A percentile compares a stretch with the other conserved stretches of the same genome.
phyloP scores from a whole-genome alignment of 2,113 vertebrate genomes.

The Amblyornis subalaris region DNA sequence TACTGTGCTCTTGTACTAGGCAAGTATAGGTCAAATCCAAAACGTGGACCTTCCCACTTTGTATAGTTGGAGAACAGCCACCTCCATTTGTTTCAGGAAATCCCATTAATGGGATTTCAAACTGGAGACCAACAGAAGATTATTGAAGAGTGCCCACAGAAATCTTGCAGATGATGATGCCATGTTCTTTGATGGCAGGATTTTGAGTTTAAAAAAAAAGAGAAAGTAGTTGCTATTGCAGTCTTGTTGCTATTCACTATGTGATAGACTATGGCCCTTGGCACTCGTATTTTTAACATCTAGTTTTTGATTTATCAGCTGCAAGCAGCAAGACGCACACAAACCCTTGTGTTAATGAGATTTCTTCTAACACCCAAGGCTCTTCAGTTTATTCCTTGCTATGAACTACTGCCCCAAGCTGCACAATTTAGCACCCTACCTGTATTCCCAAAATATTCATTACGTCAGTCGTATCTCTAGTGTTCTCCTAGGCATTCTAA shows the following conservation, averaged over 20 bases:
- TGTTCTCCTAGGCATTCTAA: background rate
- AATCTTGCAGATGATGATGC: background rate
- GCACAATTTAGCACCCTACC: background rate
- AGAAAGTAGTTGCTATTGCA: background rate
- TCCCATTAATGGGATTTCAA: background rate
- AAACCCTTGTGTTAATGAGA: background rate
- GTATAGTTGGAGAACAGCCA: background rate
- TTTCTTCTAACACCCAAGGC: background rate
- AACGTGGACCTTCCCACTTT: background rate
- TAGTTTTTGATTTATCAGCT: background rate
- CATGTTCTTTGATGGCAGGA: background rate
- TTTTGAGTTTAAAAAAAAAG: background rate
- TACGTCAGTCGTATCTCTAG: background rate
- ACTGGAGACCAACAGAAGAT: background rate
- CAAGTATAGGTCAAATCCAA: background rate
- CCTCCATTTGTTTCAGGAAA: background rate
- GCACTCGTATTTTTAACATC: background rate
- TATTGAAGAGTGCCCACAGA: background rate
- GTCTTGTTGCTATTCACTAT: background rate
- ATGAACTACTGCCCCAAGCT: background rate
- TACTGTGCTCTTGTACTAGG: background rate
- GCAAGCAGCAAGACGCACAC: background rate
- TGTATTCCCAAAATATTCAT: constrained; percentile 11
- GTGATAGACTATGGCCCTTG: background rate
- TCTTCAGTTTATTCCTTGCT: background rate